Evolutionary conservation across 2,797 vertebrate species (phyloP).

Genomic region (Loriculus beryllinus): DNA sequence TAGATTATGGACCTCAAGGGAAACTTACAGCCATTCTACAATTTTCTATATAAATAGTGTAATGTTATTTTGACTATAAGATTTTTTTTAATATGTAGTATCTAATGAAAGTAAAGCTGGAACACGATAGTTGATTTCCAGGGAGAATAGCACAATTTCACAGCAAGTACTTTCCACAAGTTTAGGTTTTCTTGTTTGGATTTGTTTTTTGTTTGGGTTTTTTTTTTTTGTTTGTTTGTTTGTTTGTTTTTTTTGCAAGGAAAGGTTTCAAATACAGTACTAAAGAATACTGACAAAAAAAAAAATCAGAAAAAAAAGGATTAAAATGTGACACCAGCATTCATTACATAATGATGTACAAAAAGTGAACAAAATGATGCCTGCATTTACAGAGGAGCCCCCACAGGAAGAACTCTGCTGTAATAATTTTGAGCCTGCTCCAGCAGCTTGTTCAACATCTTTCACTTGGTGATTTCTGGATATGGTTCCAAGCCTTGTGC

Average conservation of each 20-base stretch:
- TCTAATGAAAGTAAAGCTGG: background rate
- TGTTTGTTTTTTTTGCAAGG: background rate
- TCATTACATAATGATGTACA: background rate
- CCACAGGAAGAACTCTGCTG: background rate
- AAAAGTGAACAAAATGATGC: background rate
- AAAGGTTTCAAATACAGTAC: background rate
- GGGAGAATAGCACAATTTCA: background rate
- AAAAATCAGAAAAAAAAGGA: background rate
- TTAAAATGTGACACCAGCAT: background rate
- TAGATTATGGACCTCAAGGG: background rate
- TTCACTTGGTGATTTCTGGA: background rate
- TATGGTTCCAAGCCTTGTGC: background rate
- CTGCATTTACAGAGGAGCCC: background rate
- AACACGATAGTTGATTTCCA: background rate
- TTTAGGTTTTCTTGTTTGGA: rapidly evolving
- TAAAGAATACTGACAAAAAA: background rate
- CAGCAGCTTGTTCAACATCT: background rate
- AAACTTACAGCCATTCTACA: background rate
- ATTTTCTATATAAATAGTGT: background rate
- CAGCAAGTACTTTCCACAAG: background rate
- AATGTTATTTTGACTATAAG: background rate
- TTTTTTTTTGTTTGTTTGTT: background rate
- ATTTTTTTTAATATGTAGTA: background rate
- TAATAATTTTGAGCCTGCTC: background rate
- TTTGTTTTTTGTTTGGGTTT: too few species aligned